Evolutionary conservation across 2,113 vertebrate genomes (phyloP), one percentile per base, ranked within the genome.

Genomic region (Ciconia boyciana): DNA sequence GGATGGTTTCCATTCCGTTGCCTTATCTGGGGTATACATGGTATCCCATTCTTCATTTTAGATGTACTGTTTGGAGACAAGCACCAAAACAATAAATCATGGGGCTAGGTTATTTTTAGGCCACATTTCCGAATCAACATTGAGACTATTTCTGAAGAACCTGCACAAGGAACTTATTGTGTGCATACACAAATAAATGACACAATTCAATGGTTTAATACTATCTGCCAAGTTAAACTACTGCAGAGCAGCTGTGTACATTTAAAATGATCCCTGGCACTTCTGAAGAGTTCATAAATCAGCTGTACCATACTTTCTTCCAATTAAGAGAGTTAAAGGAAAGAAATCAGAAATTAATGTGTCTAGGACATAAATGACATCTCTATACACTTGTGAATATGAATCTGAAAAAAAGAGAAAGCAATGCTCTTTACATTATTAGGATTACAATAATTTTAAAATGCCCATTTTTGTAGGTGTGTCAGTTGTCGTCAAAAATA

Each of bases 211-310:
- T 96, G 94, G 97, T 96, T 97, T 97, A 95, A 97, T 96, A 64
- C 97, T 98, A 98, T 98, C 98, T 98, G 98, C 98, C 98, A 98
- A 98, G 98, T 97, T 97, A 98, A 98, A 98, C 98, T 98, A 94
- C 95, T 96, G 96, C 87, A 16, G 96, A 98, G 97, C 98, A 98
- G 98, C 98, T 98, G 98, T 97, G 97, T 97, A 97, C 97, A 98
- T 98, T 98, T 98, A 97, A 98, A 98, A 96, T 97, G 98, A 98
- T 97, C 97, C 95, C 97, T 98, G 98, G 98, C 98, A 98, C 97
- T 97, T 95, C 90, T 90, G 87, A 97, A 95, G 92, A 94, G 91
- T 95, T 96, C 97, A 98, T 98, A 98, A 98, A 98, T 98, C 98
- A 98, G 57, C 94, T 95, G 83, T 75, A 97, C 97, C 96, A 91